A percentile compares a stretch with the other conserved stretches of the same genome.
These are phyloP conservation scores for Parnassius mnemosyne DNA, from an alignment of 2,888 invertebrate species.

Conservation along the genomic window DNA sequence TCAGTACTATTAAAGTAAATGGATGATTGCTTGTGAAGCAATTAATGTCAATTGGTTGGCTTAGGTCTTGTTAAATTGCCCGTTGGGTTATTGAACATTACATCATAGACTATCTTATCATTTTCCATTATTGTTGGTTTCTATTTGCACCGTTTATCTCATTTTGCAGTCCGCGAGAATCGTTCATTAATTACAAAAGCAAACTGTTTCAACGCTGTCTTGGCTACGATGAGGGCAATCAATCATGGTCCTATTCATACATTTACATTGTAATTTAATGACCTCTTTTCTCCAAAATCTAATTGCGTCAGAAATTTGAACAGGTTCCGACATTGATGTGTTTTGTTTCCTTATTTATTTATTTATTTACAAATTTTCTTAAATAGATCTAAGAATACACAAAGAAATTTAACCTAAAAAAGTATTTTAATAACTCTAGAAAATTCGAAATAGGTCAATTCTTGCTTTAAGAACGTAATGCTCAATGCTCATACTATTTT, in stretches of 20 bases:
- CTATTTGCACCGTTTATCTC: conserved; percentile 6
- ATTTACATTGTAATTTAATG: conserved; percentile 17
- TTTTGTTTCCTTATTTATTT: background rate
- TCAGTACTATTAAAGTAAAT: background rate
- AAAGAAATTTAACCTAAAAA: background rate
- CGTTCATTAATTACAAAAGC: conserved; percentile 14
- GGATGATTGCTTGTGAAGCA: background rate
- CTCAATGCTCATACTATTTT: background rate
- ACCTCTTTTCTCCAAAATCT: conserved; percentile 1
- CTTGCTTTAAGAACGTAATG: background rate
- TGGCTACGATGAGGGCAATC: conserved; percentile 5
- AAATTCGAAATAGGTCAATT: background rate
- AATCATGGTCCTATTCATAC: conserved; percentile 18
- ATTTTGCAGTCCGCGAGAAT: conserved; percentile 5
- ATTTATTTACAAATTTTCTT: background rate
- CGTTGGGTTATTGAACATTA: too few relatives aligned
- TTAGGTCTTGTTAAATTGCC: too few relatives aligned
- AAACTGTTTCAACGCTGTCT: conserved; percentile 15
- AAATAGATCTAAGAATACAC: background rate
- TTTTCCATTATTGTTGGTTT: background rate
- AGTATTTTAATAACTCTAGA: too few relatives aligned
- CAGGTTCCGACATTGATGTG: background rate
- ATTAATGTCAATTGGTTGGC: too few relatives aligned
- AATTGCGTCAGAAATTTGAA: conserved; percentile 1
- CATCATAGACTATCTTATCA: background rate